These are phyloP conservation scores for Tympanuchus pallidicinctus DNA, from an alignment of 2,113 vertebrate genomes.

Conservation along the genomic window DNA sequence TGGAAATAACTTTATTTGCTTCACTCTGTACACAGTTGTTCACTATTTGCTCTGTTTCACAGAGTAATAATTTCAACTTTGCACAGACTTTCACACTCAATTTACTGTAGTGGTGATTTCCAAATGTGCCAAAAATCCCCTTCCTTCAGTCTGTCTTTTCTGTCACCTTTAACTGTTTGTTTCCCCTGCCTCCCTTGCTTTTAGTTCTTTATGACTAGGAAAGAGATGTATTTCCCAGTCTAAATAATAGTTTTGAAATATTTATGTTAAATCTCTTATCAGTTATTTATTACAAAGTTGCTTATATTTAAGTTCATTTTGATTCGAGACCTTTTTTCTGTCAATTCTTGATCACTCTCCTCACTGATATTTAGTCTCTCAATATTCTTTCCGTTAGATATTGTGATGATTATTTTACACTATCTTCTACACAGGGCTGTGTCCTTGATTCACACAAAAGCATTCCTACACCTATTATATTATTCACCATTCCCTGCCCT, in stretches of 20 bases:
- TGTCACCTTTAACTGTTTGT: not conserved
- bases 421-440: not conserved
- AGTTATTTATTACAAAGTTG: not conserved
- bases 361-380: not conserved
- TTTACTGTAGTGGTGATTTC: not conserved
- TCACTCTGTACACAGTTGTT: not conserved
- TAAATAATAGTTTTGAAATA: constrained; percentile 2
- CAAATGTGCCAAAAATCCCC: not conserved
- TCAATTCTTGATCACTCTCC: not conserved
- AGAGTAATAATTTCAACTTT: not conserved
- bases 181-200: not conserved
- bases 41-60: not conserved
- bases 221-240: not conserved
- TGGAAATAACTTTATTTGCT: not conserved
- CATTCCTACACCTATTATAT: not conserved
- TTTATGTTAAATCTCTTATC: constrained; percentile 1
- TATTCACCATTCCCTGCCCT: not conserved
- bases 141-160: not conserved
- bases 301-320: not conserved
- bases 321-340: not conserved
- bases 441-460: not conserved
- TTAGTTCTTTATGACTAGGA: not conserved
- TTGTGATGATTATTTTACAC: not conserved
- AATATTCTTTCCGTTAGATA: not conserved
- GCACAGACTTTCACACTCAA: not conserved